Conservation (phyloP, 2,113 vertebrate genomes). For the Neodontobutis hainanensis region DNA sequence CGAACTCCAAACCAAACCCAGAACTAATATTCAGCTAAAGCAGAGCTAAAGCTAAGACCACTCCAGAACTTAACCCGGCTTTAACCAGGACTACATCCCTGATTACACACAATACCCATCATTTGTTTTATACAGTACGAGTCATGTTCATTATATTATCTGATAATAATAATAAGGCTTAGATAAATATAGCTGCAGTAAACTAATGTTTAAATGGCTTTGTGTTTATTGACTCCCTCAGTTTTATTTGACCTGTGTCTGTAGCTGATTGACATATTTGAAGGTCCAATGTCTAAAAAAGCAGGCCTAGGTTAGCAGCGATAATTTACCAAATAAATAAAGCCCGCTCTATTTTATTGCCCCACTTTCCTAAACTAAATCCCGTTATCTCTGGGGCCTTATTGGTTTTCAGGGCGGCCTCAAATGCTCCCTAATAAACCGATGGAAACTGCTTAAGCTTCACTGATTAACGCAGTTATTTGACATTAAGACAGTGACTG, state of each 20-base stretch:
- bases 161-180: too few relatives aligned
- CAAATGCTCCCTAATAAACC: background rate
- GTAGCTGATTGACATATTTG: background rate
- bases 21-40: too few relatives aligned
- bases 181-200: too few relatives aligned
- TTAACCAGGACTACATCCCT: too few relatives aligned
- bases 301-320: background rate
- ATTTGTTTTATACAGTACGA: too few relatives aligned
- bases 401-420: background rate
- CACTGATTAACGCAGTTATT: slow-evolving; percentile 28
- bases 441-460: background rate
- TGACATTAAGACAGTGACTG: slow-evolving; percentile 17
- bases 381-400: background rate
- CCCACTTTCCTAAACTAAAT: background rate
- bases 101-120: too few relatives aligned
- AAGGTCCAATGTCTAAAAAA: slow-evolving; percentile 1
- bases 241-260: background rate
- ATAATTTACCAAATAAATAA: slow-evolving; percentile 2
- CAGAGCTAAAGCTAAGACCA: too few relatives aligned
- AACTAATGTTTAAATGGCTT: too few relatives aligned
- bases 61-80: too few relatives aligned
- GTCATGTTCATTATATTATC: too few relatives aligned
- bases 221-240: too few relatives aligned
- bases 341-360: background rate
- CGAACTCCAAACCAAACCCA: too few relatives aligned